Evolutionary conservation across 2,797 vertebrate species (phyloP).

Genomic region (Aselliscus stoliczkanus): DNA sequence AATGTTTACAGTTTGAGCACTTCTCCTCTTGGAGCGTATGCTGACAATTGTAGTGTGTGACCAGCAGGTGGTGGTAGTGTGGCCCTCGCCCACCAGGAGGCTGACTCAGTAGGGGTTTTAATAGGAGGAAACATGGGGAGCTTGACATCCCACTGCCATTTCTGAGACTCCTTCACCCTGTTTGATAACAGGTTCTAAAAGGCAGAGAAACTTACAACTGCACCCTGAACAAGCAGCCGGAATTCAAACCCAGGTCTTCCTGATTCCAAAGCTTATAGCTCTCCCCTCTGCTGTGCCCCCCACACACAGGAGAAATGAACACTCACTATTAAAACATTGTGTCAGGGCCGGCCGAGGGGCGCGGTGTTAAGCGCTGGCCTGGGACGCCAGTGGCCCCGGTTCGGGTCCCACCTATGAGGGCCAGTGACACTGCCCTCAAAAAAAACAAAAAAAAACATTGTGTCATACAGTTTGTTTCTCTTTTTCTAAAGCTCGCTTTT

Average conservation of each 20-base stretch:
- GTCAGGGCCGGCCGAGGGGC: too few relatives aligned
- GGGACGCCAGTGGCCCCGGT: too few relatives aligned
- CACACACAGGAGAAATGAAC: neutral
- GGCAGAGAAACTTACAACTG: neutral
- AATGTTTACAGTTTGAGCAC: neutral
- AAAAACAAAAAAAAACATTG: too few relatives aligned
- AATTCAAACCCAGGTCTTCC: neutral
- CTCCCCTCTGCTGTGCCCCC: neutral
- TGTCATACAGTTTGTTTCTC: neutral
- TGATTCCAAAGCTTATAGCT: neutral
- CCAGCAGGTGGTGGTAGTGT: constrained; percentile 44
- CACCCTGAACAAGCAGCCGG: neutral
- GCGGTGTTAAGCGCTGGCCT: too few relatives aligned
- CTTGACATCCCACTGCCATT: fast-evolving
- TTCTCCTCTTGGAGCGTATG: neutral
- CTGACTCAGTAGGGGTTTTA: too few relatives aligned
- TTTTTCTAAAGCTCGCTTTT: neutral
- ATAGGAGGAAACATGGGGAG: fast-evolving
- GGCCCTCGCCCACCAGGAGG: neutral
- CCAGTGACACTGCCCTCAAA: too few relatives aligned
- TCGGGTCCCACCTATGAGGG: too few relatives aligned
- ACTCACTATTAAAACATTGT: neutral
- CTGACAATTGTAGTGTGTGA: constrained; percentile 35
- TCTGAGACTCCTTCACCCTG: neutral
- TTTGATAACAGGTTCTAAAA: neutral